Evolutionary conservation across 2,113 vertebrate genomes (phyloP).

Genomic region (Pseudorectes ferrugineus): DNA sequence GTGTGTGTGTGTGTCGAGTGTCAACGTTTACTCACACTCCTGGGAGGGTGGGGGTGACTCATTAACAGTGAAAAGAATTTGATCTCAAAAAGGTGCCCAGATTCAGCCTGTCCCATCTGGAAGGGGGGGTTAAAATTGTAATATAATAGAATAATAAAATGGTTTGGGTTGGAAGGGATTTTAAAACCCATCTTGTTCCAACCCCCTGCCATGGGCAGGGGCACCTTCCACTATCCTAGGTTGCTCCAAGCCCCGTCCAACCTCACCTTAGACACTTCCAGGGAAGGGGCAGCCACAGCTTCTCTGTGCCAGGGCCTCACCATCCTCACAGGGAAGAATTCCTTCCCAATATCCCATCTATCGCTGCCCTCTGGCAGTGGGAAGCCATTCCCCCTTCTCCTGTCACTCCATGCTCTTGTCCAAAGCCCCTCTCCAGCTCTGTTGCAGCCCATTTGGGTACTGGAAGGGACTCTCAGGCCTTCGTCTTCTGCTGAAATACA

Average conservation of each 20-base stretch:
- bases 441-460: neutral
- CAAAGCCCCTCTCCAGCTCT: neutral
- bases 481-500: neutral
- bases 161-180: neutral
- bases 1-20: neutral
- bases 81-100: rapidly evolving
- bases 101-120: neutral
- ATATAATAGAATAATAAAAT: neutral
- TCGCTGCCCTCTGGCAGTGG: rapidly evolving
- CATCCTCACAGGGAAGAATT: neutral
- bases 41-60: neutral
- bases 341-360: rapidly evolving
- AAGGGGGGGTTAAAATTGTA: neutral
- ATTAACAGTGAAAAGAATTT: neutral
- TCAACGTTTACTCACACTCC: constrained; percentile 2
- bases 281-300: neutral
- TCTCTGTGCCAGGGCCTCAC: neutral
- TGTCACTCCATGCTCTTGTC: neutral
- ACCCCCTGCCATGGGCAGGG: neutral
- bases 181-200: neutral
- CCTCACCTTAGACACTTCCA: neutral
- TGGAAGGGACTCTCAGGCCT: neutral
- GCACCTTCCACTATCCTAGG: rapidly evolving
- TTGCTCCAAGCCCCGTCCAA: neutral
- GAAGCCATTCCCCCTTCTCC: rapidly evolving